Base-by-base conservation (phyloP, 2,888 invertebrate genomes). In the Tridacna gigas region DNA sequence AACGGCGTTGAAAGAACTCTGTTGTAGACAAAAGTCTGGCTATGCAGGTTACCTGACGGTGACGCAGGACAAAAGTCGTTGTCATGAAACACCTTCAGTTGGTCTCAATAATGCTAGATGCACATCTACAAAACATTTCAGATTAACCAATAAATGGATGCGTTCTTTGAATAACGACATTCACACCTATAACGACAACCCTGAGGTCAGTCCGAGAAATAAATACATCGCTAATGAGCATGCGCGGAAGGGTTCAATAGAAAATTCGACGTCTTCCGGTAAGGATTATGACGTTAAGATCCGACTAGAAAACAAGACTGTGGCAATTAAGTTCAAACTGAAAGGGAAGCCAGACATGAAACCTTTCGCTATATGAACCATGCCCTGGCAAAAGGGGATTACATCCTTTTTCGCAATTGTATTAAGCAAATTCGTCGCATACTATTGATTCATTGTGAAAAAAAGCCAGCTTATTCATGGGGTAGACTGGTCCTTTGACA, bases 251-350 rank as follows among this genome's bases (percentile, higher is more conserved):
- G 37, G 37, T 28, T 61, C 61, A 12, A 60, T 37, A 11, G 61
- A 74, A 28, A 37, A 74, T 22, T 71, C 77, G 25, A 61, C 69
- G 20, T 74, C 63, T 12, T 74, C 73, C 5, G 61, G 25, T 13
- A 71, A 81, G 15, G 66, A 74, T 20, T 81, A 81, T 51, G 77
- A 81, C 47, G 71, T 77, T 4, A 81, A 65, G 26, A 73, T 81
- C 15, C 26, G 60, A 13, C 18, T 81, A 18, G 81, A 81, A 18
- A 51, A 77, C 25, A 77, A 77, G 37, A 66, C 77, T 0, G 81
- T 81, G 3, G 77, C 77, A 0, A 81, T 81, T 11, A 81, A 81
- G n/a, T 80, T 80, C n/a, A 80, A 80, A 12, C 20, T 71, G 0
- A 71, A 26, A 7, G 71, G 71, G 26, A 65, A 65, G 25, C 15